Base-by-base conservation (phyloP, 2,797 vertebrate species). In the Onychomys arenicola region DNA sequence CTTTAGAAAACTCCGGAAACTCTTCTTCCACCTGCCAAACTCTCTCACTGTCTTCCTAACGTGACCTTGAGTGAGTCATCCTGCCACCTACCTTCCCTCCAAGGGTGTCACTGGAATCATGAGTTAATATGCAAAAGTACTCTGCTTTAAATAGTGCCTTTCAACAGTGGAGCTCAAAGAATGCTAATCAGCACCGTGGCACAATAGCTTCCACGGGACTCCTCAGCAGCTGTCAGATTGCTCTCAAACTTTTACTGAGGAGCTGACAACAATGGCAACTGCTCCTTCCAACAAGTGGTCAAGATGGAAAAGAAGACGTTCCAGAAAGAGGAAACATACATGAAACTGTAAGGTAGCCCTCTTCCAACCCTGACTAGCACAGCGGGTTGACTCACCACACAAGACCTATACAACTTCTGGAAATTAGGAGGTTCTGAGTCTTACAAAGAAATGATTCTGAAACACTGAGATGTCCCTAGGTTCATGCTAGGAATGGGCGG, bases 111-210 rank as follows among this genome's bases (percentile, higher is more conserved):
- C 71, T 91, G 88, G 93, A 85, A 93, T 96, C 85, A 95, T 83
- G 93, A 96, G 95, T 95, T 96, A 96, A 96, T 95, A 91, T 96
- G 94, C 96, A 90, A 27, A 95, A 97, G 97, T 67, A 40, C 95
- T 96, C 97, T 87, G 95, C 95, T 96, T 96, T 97, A 96, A 97
- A 97, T 96, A 97, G 96, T 12, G 52, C 84, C 95, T 96, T 97
- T 95, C 91, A 91, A 71, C 43, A 37, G 81, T 67, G 73, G 75
- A 52, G 80, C 95, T 91, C 89, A 65, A 59, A 89, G 96, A 82
- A 83, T 91, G 46, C 61, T 83, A 80, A 95, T 84, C 86, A 84
- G 57, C n/a, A 49, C 6, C 69, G 89, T 86, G 55, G 37, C 17
- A 43, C 92, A 61, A 17, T 14, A 46, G 86, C 83, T 65, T n/a